Base-by-base conservation (phyloP, 2,888 invertebrate genomes). In the Calliopum simillimum region DNA sequence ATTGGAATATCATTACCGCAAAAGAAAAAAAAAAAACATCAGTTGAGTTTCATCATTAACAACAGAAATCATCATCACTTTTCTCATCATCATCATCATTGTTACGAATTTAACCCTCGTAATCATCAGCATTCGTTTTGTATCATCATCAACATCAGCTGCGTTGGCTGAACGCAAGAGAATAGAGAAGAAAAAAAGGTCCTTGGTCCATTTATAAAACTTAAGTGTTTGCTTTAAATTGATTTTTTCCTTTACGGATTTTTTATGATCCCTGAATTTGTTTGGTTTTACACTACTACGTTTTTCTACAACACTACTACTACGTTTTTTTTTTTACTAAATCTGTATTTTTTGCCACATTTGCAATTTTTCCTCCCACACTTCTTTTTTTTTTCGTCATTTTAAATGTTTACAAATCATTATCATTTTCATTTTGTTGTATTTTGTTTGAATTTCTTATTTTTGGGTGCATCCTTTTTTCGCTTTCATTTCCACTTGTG, bases 341-440 rank as follows among this genome's bases (percentile, higher is more conserved):
- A 23, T 53, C 21, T 3, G 41, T 16, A 19, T 59, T 33, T 41
- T 43, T 43, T 11, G 4, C 19, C 8, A 12, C 2, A 44, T 47
- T 71, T 64, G 53, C 14, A 12, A 21, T 58, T 64, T 33, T 49
- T 65, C 49, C 61, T 51, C 13, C 66, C 11, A 33, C 47, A n/a
- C 16, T 55, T 62, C 47, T 68, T 4, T n/a, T 68, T n/a, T 59
- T 8, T 47, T 49, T 11, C 44, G 19, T 55, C 61, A 19, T 19
- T 56, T 68, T 41, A 53, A 67, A 67, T 71, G 69, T 68, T 58
- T 73, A 69, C 62, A 66, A 67, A 59, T 71, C 58, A 69, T 49
- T 49, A 21, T 33, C 49, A 51, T 61, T 56, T n/a, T 21, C 61
- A 43, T 16, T 25, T 16, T 70, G 41, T 25, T 46, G 47, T 66